A percentile compares a stretch with the other conserved stretches of the same genome.
Conservation (phyloP, 2,797 vertebrate species). For the Molothrus ater region DNA sequence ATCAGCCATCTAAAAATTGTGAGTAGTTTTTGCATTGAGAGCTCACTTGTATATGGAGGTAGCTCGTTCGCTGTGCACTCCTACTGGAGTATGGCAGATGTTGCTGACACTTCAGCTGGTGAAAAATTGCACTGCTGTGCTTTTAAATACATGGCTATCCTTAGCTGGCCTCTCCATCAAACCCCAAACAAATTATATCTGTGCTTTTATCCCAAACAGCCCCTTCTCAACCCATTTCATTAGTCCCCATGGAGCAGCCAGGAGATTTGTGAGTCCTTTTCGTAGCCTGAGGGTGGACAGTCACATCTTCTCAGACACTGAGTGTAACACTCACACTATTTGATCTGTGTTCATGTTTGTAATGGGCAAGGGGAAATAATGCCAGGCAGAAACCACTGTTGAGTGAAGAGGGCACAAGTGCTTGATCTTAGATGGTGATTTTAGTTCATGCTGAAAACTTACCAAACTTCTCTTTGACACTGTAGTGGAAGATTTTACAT, state of each 20-base stretch:
- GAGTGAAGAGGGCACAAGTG: neutral
- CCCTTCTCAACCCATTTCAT: neutral
- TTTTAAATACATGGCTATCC: neutral
- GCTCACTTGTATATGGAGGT: neutral
- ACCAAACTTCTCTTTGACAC: neutral
- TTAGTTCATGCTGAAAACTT: neutral
- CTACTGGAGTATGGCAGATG: neutral
- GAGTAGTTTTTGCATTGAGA: neutral
- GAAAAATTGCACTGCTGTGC: neutral
- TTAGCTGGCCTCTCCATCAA: neutral
- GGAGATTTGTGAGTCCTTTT: neutral
- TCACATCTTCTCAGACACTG: neutral
- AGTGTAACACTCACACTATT: neutral
- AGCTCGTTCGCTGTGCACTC: neutral
- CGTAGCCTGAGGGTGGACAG: neutral
- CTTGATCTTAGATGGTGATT: neutral
- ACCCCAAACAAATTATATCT: neutral
- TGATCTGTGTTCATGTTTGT: neutral
- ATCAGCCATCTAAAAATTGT: neutral
- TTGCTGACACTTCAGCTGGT: neutral
- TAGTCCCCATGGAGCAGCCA: neutral
- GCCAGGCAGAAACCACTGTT: neutral
- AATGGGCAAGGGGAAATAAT: neutral
- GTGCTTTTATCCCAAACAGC: neutral
- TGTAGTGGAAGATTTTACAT: neutral